Percentiles rank a stretch among this genome's conserved stretches.
These are phyloP conservation scores for Grapholita molesta DNA, from an alignment of 1,140 invertebrate species.

Conservation along the genomic window DNA sequence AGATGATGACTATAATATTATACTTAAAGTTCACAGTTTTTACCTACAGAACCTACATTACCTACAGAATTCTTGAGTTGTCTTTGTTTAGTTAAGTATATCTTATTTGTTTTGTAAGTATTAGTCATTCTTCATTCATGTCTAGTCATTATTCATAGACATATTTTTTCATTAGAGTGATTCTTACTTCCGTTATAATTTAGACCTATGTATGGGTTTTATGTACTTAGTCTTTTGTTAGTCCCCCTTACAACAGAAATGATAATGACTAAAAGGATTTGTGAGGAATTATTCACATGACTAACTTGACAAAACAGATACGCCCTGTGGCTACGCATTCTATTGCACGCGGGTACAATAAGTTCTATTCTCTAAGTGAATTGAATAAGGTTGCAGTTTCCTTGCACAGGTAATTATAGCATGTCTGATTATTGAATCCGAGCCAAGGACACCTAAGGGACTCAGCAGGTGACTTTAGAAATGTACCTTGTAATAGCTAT, in stretches of 20 bases:
- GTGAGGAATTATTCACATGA: conserved; percentile 70
- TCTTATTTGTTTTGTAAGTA: neutral
- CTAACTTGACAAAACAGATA: conserved; percentile 71
- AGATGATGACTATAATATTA: too few species aligned
- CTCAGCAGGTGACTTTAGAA: conserved; percentile 63
- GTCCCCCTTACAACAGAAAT: conserved; percentile 59
- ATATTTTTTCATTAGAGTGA: neutral
- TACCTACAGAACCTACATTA: too few species aligned
- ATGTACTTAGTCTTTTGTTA: conserved; percentile 34
- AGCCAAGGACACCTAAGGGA: conserved; percentile 57
- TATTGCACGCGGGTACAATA: conserved; percentile 26
- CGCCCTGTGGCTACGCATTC: conserved; percentile 66
- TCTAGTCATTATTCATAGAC: neutral
- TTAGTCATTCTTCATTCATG: neutral
- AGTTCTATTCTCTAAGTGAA: conserved; percentile 24
- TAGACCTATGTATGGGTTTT: neutral
- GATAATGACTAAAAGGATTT: conserved; percentile 74
- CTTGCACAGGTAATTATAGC: neutral
- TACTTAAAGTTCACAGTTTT: too few species aligned
- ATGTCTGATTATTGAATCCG: conserved; percentile 36
- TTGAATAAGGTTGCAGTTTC: conserved; percentile 29
- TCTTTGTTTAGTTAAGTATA: too few species aligned
- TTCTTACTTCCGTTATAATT: neutral
- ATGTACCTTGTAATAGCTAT: conserved; percentile 49
- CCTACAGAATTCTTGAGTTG: too few species aligned